Evolutionary conservation across 2,888 invertebrate genomes (phyloP), one percentile per base, ranked within the genome.

Genomic region (Drosophila longiperda): DNA sequence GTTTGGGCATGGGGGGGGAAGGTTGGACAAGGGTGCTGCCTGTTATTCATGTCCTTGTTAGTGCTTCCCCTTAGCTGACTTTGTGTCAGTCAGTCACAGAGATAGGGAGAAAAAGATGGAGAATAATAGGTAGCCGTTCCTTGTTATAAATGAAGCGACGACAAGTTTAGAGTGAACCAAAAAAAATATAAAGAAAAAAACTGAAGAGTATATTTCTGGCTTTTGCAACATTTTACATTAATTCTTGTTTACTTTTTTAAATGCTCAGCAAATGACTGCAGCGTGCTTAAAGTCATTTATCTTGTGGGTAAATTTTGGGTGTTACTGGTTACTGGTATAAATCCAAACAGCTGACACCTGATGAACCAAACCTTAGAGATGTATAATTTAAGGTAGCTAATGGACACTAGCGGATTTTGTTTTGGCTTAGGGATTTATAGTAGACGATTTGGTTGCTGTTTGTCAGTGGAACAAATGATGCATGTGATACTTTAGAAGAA

Each of bases 181-280:
- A 60, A 32, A 60, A 11, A 6, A 23, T 20, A 33, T 20, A 52
- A 45, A 33, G 23, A 36, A 42, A 57, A 45, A 53, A 34, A 55
- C 42, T 58, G 29, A 52, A 50, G 50, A 40, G 32, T 23, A 33
- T 32, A 40, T 57, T 23, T 45, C 55, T 68, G 45, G 53, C 64
- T 70, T 66, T 59, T 53, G 60, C 34, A 63, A 66, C 59, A 57
- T 64, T 67, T 64, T 54, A 69, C 77, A 87, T 85, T 87, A 85
- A 85, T 85, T 80, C 80, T 80, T 85, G 88, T 82, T 87, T 75
- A 74, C 62, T 82, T 75, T 76, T 82, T 83, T 83, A 75, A 83
- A 83, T 73, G 84, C 48, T 57, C 64, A 75, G 77, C 89, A 87
- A 85, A 89, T 81, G 79, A 64, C 69, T 73, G 57, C 58, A 52